Evolutionary conservation across 2,888 invertebrate genomes (phyloP).

Genomic region (Drosophila anceps): DNA sequence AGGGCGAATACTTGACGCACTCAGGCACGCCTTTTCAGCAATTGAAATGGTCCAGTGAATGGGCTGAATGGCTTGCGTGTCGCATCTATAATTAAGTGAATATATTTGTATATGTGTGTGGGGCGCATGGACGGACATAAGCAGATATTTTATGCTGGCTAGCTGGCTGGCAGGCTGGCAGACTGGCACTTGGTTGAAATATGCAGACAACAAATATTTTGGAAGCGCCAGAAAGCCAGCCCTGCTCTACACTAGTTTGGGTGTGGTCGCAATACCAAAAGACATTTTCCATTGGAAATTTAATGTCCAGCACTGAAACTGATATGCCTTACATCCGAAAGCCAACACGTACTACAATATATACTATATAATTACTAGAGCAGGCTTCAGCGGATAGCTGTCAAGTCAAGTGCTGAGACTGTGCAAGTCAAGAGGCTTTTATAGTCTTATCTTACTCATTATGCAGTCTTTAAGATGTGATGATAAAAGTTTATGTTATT

Average conservation of each 20-base stretch:
- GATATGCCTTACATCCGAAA: constrained; percentile 28
- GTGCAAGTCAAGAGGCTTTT: constrained; percentile 5
- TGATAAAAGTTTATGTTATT: not conserved
- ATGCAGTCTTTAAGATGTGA: not conserved
- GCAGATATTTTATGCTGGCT: constrained; percentile 56
- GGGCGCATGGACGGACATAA: constrained; percentile 23
- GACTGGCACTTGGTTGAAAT: constrained; percentile 46
- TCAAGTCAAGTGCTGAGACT: not conserved
- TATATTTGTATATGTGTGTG: constrained; percentile 29
- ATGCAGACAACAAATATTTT: constrained; percentile 47
- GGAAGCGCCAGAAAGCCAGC: constrained; percentile 1
- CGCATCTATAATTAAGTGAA: constrained; percentile 80
- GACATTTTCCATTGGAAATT: constrained; percentile 37
- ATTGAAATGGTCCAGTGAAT: constrained; percentile 31
- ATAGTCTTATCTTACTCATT: constrained; percentile 5
- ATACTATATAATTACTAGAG: constrained; percentile 10
- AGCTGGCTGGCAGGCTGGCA: constrained; percentile 1
- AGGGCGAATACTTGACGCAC: constrained; percentile 14
- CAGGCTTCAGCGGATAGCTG: not conserved
- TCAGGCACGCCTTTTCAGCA: constrained; percentile 31
- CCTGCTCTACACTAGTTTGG: not conserved
- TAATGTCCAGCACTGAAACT: constrained; percentile 10
- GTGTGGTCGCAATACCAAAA: constrained; percentile 27
- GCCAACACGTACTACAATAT: not conserved
- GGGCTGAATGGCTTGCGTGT: constrained; percentile 63